These are phyloP conservation scores for Pecten maximus DNA, from an alignment of 2,888 invertebrate species.

Conservation along the genomic window DNA sequence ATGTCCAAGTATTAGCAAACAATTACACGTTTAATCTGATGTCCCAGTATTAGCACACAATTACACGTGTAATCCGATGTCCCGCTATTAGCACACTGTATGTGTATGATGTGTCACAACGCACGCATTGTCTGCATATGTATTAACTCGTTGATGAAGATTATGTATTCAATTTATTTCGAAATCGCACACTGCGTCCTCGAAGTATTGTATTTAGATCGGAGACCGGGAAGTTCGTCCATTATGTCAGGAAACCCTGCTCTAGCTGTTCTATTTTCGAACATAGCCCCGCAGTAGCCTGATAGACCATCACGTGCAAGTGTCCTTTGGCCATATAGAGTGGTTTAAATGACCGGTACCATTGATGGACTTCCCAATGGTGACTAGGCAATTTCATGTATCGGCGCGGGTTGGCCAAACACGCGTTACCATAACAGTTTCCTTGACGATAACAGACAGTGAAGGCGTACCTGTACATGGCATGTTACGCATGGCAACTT, in stretches of 20 bases:
- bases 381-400: slow-evolving; percentile 8
- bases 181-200: not conserved
- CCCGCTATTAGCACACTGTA: not conserved
- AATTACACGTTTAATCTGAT: not conserved
- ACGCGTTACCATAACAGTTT: slow-evolving; percentile 16
- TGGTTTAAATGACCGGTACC: not conserved
- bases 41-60: not conserved
- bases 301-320: not conserved
- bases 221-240: not conserved
- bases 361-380: not conserved
- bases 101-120: not conserved
- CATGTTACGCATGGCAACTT: not conserved
- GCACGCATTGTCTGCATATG: not conserved
- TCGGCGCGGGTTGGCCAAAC: not conserved
- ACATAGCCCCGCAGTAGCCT: not conserved
- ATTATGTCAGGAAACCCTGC: not conserved
- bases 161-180: not conserved
- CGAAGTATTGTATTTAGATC: not conserved
- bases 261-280: not conserved
- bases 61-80: not conserved
- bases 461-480: not conserved
- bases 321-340: not conserved
- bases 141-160: not conserved
- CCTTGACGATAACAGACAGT: not conserved
- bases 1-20: not conserved